Evolutionary conservation across 2,888 invertebrate species (phyloP), one percentile per base, ranked within the genome.

Genomic region (Drosophila nigritarsus): DNA sequence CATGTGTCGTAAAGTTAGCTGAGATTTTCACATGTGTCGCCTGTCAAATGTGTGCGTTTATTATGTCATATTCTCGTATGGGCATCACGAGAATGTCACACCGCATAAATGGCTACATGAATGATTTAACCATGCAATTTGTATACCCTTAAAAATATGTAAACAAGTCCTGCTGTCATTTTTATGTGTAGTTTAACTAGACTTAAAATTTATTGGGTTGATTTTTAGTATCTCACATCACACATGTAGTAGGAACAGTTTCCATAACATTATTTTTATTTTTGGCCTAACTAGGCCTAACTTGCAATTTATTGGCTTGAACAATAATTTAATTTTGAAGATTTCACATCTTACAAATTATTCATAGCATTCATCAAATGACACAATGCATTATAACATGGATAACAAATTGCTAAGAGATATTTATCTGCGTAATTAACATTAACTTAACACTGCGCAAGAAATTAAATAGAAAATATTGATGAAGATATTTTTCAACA

Each of bases 31-130:
- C 68, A 67, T 74, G 49, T 64, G 48, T 58, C 34, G 34, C 36
- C 51, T 73, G 73, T 61, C 69, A 73, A 75, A 75, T 68, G 66
- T 72, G 82, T 72, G 77, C 70, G 73, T 82, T 82, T 84, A 85
- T 89, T 87, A 77, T 73, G 66, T 54, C 66, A 68, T 67, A 40
- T 45, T 45, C 29, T 58, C 20, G 58, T n/a, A 34, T 15, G 50
- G 56, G 24, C 24, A 50, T n/a, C 45, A 60, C 8, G 59, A 61
- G 62, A 49, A 53, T 75, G 66, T 65, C 72, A 75, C 64, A 63
- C 49, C 29, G 34, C 65, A 76, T 68, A 76, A 88, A 84, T 80
- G 73, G 67, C 63, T 50, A 49, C 56, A 77, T 84, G 73, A 87
- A 80, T 89, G 80, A 84, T 80, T 87, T 70, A 86, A 71, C 40